A percentile compares a stretch with the other conserved stretches of the same genome.
Conservation (phyloP, 2,113 vertebrate genomes). For the Perccottus glenii region DNA sequence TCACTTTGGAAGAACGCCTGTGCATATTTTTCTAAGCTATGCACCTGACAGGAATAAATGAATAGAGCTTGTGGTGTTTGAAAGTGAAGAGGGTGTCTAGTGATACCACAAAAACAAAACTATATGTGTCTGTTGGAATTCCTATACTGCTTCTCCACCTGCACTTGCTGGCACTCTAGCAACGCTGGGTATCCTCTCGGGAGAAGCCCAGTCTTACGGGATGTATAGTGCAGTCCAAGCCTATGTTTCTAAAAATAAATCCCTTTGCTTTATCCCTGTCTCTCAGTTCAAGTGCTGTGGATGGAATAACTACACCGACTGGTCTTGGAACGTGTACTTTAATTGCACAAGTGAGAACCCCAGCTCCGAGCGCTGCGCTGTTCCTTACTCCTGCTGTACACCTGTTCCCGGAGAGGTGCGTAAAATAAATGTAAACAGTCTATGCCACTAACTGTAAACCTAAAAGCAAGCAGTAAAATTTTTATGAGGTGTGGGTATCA, state of each 20-base stretch:
- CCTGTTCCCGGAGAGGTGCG: slow-evolving; percentile 76
- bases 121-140: slow-evolving; percentile 17
- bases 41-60: slow-evolving; percentile 12
- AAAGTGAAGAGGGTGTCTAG: slow-evolving; percentile 3
- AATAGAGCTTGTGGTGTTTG: slow-evolving; percentile 26
- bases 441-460: neutral
- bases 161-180: slow-evolving; percentile 39
- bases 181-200: slow-evolving; percentile 31
- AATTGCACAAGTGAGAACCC: slow-evolving; percentile 78
- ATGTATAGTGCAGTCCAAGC: slow-evolving; percentile 15
- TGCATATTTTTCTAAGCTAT: neutral
- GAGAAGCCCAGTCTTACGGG: slow-evolving; percentile 46
- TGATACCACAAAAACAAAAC: slow-evolving; percentile 7
- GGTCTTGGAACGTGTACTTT: slow-evolving; percentile 82
- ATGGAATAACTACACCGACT: slow-evolving; percentile 81
- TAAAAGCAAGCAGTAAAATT: neutral
- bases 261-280: neutral
- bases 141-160: slow-evolving; percentile 47
- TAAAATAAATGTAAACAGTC: neutral
- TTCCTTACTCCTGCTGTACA: slow-evolving; percentile 82
- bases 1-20: slow-evolving; percentile 1
- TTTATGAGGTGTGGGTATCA: neutral
- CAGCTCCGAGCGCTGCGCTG: slow-evolving; percentile 75
- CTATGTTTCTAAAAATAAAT: slow-evolving; percentile 49
- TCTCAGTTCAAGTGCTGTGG: slow-evolving; percentile 81